phyloP scores from a whole-genome alignment of 2,888 invertebrate genomes.

The Anodontia alba region DNA sequence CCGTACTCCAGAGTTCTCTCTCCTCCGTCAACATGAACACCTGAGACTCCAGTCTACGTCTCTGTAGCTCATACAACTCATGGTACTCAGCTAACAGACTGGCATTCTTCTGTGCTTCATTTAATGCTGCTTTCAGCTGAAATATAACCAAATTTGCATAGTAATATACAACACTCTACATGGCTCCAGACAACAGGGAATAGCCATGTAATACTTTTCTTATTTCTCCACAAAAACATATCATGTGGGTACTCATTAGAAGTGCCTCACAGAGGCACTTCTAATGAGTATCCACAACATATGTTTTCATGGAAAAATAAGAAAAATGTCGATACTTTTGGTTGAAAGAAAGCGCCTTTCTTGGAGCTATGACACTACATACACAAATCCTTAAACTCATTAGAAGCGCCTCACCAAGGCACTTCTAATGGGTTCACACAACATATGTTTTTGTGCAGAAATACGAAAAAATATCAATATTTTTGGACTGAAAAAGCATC shows the following conservation, averaged over 20 bases:
- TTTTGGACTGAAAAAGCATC: no score
- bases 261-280: no score
- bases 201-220: not conserved
- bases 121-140: conserved; percentile 82
- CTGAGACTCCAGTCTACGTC: conserved; percentile 81
- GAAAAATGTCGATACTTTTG: no score
- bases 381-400: no score
- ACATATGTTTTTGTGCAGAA: no score
- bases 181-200: not conserved
- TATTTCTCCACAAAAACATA: not conserved
- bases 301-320: no score
- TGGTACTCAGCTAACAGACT: conserved; percentile 84
- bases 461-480: no score
- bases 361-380: no score
- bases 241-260: no score
- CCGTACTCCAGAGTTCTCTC: conserved; percentile 84
- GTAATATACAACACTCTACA: not conserved
- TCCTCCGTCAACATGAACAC: conserved; percentile 82
- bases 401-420: no score
- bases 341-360: no score
- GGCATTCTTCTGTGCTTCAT: conserved; percentile 84
- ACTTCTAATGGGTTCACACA: no score
- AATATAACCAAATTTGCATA: conserved; percentile 32
- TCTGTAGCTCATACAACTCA: conserved; percentile 84
- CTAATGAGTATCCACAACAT: not conserved